Percentiles rank a stretch among this genome's conserved stretches.
Conservation (phyloP, 1,140 invertebrate genomes). For the Amphibalanus amphitrite region DNA sequence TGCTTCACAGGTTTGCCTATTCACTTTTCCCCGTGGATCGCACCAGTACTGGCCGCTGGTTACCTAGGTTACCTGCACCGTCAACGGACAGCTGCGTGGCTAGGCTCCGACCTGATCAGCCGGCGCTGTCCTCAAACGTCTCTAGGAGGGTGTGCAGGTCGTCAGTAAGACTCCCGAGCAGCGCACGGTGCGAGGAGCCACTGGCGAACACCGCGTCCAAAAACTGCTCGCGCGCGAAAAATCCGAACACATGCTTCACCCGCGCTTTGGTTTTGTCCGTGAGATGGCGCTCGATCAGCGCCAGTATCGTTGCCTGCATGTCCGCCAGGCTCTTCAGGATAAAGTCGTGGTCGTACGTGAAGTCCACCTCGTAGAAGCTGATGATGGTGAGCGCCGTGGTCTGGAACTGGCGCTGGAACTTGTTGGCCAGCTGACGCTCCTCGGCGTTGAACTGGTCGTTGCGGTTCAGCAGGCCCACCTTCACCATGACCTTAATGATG, state of each 20-base stretch:
- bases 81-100: no score
- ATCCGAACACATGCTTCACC: slow-evolving; percentile 64
- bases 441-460: slow-evolving; percentile 62
- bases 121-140: background rate
- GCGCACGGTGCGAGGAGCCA: slow-evolving; percentile 45
- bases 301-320: slow-evolving; percentile 41
- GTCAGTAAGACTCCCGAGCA: slow-evolving; percentile 18
- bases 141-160: background rate
- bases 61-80: no score
- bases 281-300: slow-evolving; percentile 51
- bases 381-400: slow-evolving; percentile 60
- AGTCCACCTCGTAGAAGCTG: slow-evolving; percentile 74
- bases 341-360: slow-evolving; percentile 67
- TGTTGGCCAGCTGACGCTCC: slow-evolving; percentile 50
- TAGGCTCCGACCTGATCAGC: background rate
- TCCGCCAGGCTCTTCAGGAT: slow-evolving; percentile 24
- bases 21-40: no score
- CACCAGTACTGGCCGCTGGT: no score
- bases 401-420: slow-evolving; percentile 43
- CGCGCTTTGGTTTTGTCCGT: slow-evolving; percentile 70
- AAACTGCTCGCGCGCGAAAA: slow-evolving; percentile 52
- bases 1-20: no score
- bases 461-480: slow-evolving; percentile 66
- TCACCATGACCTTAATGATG: slow-evolving; percentile 90
- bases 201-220: slow-evolving; percentile 57